phyloP scores from a whole-genome alignment of 2,113 vertebrate species.

The Myotis lucifugus region DNA sequence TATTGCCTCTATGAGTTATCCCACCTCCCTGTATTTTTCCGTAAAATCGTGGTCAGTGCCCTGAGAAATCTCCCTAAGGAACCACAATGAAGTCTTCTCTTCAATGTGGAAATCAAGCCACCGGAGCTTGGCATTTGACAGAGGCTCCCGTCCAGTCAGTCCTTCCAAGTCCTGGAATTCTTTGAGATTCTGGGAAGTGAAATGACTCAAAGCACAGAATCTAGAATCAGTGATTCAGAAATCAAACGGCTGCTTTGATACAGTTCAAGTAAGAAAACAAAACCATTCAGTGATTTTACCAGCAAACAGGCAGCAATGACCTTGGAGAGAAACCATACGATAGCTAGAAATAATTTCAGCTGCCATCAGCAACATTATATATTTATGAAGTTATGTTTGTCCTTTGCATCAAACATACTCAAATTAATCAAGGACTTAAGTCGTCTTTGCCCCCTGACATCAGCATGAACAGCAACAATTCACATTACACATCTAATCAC shows the following conservation, averaged over 20 bases:
- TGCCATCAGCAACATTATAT: slow-evolving; percentile 59
- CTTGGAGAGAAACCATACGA: slow-evolving; percentile 45
- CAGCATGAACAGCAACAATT: neutral
- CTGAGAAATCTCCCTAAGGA: neutral
- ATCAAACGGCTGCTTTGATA: slow-evolving; percentile 28
- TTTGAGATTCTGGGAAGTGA: slow-evolving; percentile 19
- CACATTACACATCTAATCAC: neutral
- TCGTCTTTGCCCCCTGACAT: slow-evolving; percentile 28
- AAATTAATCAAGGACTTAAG: slow-evolving; percentile 39
- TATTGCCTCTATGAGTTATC: neutral
- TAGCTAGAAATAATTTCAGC: slow-evolving; percentile 61
- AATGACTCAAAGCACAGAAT: slow-evolving; percentile 24
- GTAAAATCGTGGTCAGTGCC: neutral
- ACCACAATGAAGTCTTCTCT: neutral
- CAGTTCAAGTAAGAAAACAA: slow-evolving; percentile 30
- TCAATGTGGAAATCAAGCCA: neutral
- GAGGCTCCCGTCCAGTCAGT: neutral
- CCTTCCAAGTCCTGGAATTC: neutral
- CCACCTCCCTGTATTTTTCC: neutral
- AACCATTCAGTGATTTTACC: slow-evolving; percentile 21
- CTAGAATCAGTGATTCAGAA: slow-evolving; percentile 55
- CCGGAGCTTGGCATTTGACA: neutral
- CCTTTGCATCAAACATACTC: slow-evolving; percentile 43
- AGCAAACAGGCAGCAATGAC: slow-evolving; percentile 45
- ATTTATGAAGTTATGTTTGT: slow-evolving; percentile 63